Conservation (phyloP, 2,797 vertebrate genomes). For the Coendou prehensilis region DNA sequence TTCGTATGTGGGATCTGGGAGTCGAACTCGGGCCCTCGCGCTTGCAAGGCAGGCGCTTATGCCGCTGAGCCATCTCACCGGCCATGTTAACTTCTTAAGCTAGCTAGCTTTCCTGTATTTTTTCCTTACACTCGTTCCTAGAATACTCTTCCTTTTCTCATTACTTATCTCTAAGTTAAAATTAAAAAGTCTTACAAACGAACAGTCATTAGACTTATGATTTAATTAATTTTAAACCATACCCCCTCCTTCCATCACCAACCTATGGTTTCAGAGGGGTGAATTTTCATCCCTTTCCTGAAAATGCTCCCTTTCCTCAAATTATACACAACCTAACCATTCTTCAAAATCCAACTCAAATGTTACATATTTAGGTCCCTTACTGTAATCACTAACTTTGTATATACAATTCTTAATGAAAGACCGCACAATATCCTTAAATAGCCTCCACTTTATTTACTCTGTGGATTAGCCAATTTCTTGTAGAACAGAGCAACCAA, state of each 20-base stretch:
- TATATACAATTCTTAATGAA: not conserved
- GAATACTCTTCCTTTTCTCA: not conserved
- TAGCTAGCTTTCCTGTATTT: not conserved
- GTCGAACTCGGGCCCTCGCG: no score
- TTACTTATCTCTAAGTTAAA: constrained; percentile 61
- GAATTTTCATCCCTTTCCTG: constrained; percentile 9
- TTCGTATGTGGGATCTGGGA: no score
- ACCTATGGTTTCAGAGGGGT: not conserved
- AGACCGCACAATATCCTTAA: not conserved
- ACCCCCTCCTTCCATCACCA: not conserved
- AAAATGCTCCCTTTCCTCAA: constrained; percentile 26
- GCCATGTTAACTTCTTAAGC: not conserved
- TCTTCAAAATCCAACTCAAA: constrained; percentile 21
- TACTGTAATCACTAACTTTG: not conserved
- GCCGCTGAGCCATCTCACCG: no score
- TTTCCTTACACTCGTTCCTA: not conserved
- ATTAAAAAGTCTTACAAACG: constrained; percentile 11
- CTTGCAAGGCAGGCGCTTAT: no score
- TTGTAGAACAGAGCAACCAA: not conserved
- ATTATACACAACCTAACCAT: not conserved
- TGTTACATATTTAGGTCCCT: not conserved
- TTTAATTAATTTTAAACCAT: not conserved
- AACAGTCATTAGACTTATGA: not conserved
- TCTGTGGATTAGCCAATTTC: not conserved
- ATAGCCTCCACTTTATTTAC: not conserved